Evolutionary conservation across 2,888 invertebrate species (phyloP).

Genomic region (Metellina segmentata): DNA sequence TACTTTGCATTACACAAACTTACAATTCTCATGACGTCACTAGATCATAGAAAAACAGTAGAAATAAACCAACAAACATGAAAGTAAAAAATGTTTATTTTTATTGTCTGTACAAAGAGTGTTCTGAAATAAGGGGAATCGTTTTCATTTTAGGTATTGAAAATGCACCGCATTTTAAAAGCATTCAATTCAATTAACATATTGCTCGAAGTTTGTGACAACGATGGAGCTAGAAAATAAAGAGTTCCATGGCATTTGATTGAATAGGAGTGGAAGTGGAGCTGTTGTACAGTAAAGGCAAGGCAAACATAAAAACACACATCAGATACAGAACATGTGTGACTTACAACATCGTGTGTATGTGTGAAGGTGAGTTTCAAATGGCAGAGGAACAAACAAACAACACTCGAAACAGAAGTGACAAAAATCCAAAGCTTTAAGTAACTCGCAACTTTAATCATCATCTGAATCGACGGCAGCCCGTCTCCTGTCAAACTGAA

Average conservation of each 20-base stretch:
- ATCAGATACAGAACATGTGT: not conserved
- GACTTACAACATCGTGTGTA: too few relatives aligned
- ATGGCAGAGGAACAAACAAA: not conserved
- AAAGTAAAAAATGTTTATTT: too few relatives aligned
- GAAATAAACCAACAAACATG: too few relatives aligned
- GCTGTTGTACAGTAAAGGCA: not conserved
- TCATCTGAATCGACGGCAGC: slow-evolving; percentile 91
- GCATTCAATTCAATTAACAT: too few relatives aligned
- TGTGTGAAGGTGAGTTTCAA: not conserved
- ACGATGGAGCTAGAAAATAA: not conserved
- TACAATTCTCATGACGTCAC: too few relatives aligned
- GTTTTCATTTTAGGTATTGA: too few relatives aligned
- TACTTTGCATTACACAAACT: too few relatives aligned
- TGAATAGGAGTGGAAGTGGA: not conserved
- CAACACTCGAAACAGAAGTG: not conserved
- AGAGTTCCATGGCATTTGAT: not conserved
- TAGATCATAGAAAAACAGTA: too few relatives aligned
- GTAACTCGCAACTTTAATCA: slow-evolving; percentile 81
- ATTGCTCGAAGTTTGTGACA: not conserved
- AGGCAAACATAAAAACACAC: not conserved
- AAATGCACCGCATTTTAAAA: too few relatives aligned
- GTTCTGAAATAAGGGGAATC: too few relatives aligned
- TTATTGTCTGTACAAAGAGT: too few relatives aligned
- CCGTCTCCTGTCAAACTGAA: slow-evolving; percentile 91
- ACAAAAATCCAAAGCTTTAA: not conserved